Conservation (phyloP, 2,797 vertebrate species). For the Periparus ater region DNA sequence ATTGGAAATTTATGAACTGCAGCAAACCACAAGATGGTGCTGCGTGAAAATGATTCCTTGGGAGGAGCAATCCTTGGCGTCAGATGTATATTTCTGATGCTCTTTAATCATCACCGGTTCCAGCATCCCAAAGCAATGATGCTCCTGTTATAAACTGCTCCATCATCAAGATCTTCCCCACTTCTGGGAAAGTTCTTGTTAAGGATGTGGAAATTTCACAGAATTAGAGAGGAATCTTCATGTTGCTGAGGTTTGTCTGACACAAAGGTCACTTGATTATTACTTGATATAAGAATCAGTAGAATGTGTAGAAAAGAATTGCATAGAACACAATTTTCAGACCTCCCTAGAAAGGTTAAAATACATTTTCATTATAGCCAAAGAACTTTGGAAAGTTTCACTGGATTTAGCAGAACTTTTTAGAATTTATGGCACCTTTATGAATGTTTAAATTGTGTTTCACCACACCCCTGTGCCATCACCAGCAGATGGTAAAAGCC, state of each 20-base stretch:
- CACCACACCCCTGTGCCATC: background rate
- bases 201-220: background rate
- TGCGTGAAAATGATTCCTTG: background rate
- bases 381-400: background rate
- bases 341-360: background rate
- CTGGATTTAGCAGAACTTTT: background rate
- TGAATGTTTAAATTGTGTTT: background rate
- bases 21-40: constrained; percentile 55
- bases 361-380: background rate
- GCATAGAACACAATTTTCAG: background rate
- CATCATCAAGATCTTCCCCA: background rate
- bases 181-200: background rate
- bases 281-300: background rate
- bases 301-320: background rate
- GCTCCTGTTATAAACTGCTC: background rate
- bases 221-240: background rate
- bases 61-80: background rate
- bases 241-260: background rate
- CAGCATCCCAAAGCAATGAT: background rate
- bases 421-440: background rate
- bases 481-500: background rate
- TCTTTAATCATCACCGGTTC: background rate
- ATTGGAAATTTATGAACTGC: background rate
- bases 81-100: background rate
- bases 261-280: background rate